phyloP scores from a whole-genome alignment of 30 jellyfish, hydroid and myxozoan genomes.

The Mastigias papua region DNA sequence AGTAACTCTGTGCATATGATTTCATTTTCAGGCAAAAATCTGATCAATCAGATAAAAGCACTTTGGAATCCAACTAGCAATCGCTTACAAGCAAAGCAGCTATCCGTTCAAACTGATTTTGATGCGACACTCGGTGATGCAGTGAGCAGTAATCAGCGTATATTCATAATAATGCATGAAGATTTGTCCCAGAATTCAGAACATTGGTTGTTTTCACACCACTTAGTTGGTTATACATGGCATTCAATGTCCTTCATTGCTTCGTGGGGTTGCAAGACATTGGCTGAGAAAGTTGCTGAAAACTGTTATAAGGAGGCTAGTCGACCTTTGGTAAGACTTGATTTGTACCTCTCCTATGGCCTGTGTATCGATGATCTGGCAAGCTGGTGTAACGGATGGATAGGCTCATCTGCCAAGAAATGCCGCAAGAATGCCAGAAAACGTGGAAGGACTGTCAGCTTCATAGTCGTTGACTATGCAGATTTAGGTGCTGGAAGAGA shows the following conservation, averaged over 20 bases:
- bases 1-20: neutral
- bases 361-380: constrained; percentile 82
- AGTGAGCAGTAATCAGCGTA: constrained; percentile 58
- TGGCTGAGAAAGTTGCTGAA: constrained; percentile 63
- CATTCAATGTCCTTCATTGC: constrained; percentile 52
- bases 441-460: constrained; percentile 65
- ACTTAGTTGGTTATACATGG: constrained; percentile 88
- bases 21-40: constrained; percentile 17
- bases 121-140: constrained; percentile 72
- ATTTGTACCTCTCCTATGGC: constrained; percentile 77
- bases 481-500: constrained; percentile 44
- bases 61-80: constrained; percentile 64
- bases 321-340: constrained; percentile 70
- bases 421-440: constrained; percentile 55
- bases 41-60: constrained; percentile 13
- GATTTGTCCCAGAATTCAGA: constrained; percentile 21
- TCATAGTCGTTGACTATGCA: constrained; percentile 82
- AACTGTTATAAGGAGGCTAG: constrained; percentile 72
- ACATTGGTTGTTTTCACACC: constrained; percentile 45
- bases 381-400: constrained; percentile 34
- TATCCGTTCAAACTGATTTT: constrained; percentile 49
- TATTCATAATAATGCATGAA: constrained; percentile 72
- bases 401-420: constrained; percentile 31
- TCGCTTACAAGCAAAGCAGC: constrained; percentile 10
- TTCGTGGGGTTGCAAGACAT: constrained; percentile 33